Evolutionary conservation across 2,797 vertebrate species (phyloP), one percentile per base, ranked within the genome.

Genomic region (Enteromius trimaculatus): DNA sequence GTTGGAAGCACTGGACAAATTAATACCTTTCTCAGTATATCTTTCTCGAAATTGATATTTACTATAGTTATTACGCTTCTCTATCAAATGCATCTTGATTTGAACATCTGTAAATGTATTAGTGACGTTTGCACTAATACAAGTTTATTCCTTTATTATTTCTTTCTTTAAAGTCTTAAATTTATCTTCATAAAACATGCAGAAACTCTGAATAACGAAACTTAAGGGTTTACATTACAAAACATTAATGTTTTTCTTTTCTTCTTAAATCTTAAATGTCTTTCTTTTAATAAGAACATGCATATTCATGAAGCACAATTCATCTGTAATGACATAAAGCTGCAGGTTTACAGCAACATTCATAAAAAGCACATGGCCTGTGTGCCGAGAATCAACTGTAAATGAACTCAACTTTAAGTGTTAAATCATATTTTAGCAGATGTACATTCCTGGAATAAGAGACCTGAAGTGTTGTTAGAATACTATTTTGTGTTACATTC

Each of bases 361-460:
- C 37, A 77, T 42, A 58, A 55, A 68, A 69, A 39, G 78, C 65
- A 69, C 49, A 69, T 2, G 13, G 3, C 34, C 39, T 42, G 49
- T n/a, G 8, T 10, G 55, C 4, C 3, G 5, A 62, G 23, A 62
- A 62, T 26, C 55, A 72, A 72, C 69, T 72, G 8, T 23, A 55
- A 55, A 55, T n/a, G 51, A 53, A 19, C 21, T 55, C 11, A 55
- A 55, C 53, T 55, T 21, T 53, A 21, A n/a, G 21, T 23, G 55
- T 26, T 26, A 13, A 60, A 29, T 62, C 58, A 62, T 11, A 44
- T 70, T 51, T 80, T 58, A 80, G 29, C 68, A 55, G 42, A 14
- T 58, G 13, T 1, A 71, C 68, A 80, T 80, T 80, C 39, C 79
- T 71, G 17, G 6, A 80, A 69, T 14, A 44, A 58, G 23, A 80